Evolutionary conservation across 2,113 vertebrate species (phyloP), one percentile per base, ranked within the genome.

Genomic region (Festucalex cinctus): DNA sequence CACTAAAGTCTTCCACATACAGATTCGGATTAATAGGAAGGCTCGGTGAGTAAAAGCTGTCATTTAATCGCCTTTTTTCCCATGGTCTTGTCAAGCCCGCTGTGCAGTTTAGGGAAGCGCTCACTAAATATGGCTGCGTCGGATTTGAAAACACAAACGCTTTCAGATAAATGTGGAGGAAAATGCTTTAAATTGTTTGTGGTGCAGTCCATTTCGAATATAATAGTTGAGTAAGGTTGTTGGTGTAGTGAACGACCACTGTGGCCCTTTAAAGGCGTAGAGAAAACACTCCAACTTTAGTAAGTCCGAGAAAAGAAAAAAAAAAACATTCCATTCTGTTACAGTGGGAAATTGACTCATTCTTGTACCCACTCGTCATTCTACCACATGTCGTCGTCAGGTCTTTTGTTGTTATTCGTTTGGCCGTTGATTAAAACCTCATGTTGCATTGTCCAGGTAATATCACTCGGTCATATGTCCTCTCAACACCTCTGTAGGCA

Each of bases 41-140:
- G 56, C 56, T 63, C 10, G 77, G 88, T 89, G 83, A 86, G 86
- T 87, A 44, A 49, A 24, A 17, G 0, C 1, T 14, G 0, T 20
- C n/a, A 7, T 53, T 22, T 5, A 24, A 26, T 26, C 51, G 36
- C 10, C 20, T n/a, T 26, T 46, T 32, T 37, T 32, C 28, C 0
- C 26, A 1, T 43, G 6, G 26, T 67, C 9, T 5, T 28, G n/a
- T 8, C 39, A 16, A 5, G 13, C 39, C 17, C 6, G 53, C 10
- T 19, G 2, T 37, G 19, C 17, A 32, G 14, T 57, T 68, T 60
- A 20, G 26, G n/a, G 64, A 72, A 24, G 26, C 63, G 49, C 17
- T 28, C 39, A 0, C 35, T 20, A 56, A 71, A 77, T 32, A 72
- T 76, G 70, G 70, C 85, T 79, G 61, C 75, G 67, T 13, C 19